A percentile compares a stretch with the other conserved stretches of the same genome.
Evolutionary conservation across 2,888 invertebrate species (phyloP).

Genomic region (Pardosa pseudoannulata): DNA sequence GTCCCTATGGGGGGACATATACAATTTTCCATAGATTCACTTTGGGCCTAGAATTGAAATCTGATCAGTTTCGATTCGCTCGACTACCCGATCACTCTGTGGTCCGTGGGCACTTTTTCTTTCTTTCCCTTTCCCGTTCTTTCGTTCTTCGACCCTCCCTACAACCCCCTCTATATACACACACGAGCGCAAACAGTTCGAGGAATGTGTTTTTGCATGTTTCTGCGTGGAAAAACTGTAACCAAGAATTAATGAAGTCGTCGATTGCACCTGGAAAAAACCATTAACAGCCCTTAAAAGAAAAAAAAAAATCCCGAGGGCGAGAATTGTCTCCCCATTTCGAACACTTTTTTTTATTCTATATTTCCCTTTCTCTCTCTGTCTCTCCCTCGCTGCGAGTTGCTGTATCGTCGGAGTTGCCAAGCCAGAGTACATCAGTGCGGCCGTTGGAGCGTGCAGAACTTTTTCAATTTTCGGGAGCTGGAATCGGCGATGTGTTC

Average conservation of each 20-base stretch:
- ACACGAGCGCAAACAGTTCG: too few species aligned
- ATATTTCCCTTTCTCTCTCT: neutral
- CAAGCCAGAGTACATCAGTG: constrained; percentile 33
- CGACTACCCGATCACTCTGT: neutral
- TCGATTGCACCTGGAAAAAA: constrained; percentile 64
- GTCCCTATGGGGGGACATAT: neutral
- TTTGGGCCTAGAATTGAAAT: neutral
- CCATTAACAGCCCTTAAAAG: constrained; percentile 64
- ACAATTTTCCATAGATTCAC: too few species aligned
- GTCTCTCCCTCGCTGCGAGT: too few species aligned
- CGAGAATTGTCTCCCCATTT: constrained; percentile 6
- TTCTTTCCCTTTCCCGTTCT: neutral
- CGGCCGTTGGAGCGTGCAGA: constrained; percentile 51
- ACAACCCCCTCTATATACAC: neutral
- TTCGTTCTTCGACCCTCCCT: too few species aligned
- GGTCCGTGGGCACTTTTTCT: neutral
- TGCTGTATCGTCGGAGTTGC: constrained; percentile 50
- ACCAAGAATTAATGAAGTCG: constrained; percentile 64
- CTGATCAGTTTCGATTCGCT: constrained; percentile 4
- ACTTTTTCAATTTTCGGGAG: too few species aligned
- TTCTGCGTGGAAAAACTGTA: constrained; percentile 35
- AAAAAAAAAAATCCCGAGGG: constrained; percentile 59
- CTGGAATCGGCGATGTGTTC: too few species aligned
- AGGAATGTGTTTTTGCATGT: constrained; percentile 17
- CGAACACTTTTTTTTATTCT: neutral